A percentile compares a stretch with the other conserved stretches of the same genome.
phyloP scores from a whole-genome alignment of 35 echinoderm and acorn worm species.

The Amphiura filiformis region DNA sequence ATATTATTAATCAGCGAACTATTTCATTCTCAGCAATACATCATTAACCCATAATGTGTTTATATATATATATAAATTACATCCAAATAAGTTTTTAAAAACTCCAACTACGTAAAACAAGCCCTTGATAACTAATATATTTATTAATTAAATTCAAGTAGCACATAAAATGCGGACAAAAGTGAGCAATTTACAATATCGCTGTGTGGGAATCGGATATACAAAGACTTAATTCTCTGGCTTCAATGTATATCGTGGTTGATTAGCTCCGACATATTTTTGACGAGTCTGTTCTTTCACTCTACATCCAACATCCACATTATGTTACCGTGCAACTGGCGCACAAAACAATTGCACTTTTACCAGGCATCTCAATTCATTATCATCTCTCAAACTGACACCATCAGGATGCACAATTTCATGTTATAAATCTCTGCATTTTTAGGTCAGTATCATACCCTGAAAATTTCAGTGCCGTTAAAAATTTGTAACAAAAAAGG shows the following conservation, averaged over 20 bases:
- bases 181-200: neutral
- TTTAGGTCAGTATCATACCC: neutral
- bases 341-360: neutral
- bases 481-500: neutral
- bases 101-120: neutral
- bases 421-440: neutral
- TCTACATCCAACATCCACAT: too few relatives aligned
- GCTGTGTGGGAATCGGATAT: neutral
- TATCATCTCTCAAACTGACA: neutral
- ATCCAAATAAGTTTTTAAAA: neutral
- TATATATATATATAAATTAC: too few relatives aligned
- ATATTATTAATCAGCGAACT: too few relatives aligned
- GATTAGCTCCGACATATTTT: neutral
- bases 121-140: neutral
- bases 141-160: neutral
- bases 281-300: neutral
- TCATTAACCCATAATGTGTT: too few relatives aligned
- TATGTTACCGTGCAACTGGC: neutral
- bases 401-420: neutral
- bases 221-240: neutral
- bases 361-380: neutral
- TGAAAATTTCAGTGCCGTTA: neutral
- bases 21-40: too few relatives aligned
- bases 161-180: neutral
- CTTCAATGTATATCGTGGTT: neutral